Base-by-base conservation (phyloP, 2,797 vertebrate genomes). In the Gymnothorax reevesii region DNA sequence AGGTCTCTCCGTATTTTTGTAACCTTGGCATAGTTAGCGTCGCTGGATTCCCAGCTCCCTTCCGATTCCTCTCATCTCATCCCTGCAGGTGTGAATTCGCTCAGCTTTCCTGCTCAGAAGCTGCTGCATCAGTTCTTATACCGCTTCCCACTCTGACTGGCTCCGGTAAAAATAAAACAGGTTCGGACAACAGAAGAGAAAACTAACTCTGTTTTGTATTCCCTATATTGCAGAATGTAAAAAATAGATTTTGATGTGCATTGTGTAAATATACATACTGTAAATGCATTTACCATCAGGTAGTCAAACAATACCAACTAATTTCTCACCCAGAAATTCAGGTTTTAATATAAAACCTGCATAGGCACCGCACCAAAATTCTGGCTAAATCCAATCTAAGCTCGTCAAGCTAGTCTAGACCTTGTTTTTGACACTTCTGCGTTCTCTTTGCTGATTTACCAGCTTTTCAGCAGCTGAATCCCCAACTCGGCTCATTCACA, bases 21-120 rank as follows among this genome's bases (percentile, higher is more conserved):
- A 79, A 79, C 75, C 75, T 79, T 79, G 75, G 75, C 75, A 79
- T 79, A 79, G 75, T 79, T 79, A 52, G 75, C 42, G 5, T 79
- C 12, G 42, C 75, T 79, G 49, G 49, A 79, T 79, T 54, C 49
- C 22, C 42, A 52, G 49, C 9, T 20, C 4, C 17, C 49, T 79
- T 49, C 25, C 49, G 9, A 54, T 15, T 17, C 49, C 54, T 79
- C 49, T 79, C 75, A 22, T 54, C 49, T 22, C 75, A 7, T 79
- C 75, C 49, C 49, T 20, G 42, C 75, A 79, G 75, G 75, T 79
- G 75, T 13, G 25, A 20, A 13, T 22, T 52, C 22, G 75, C 20
- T n/a, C 15, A 7, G 75, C n/a, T 49, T 54, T 13, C 75, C 17
- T 6, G 10, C 4, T 17, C 20, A 4, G 17, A 54, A 9, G 17